Base-by-base conservation (phyloP, 2,113 vertebrate species). In the Plestiodon gilberti region DNA sequence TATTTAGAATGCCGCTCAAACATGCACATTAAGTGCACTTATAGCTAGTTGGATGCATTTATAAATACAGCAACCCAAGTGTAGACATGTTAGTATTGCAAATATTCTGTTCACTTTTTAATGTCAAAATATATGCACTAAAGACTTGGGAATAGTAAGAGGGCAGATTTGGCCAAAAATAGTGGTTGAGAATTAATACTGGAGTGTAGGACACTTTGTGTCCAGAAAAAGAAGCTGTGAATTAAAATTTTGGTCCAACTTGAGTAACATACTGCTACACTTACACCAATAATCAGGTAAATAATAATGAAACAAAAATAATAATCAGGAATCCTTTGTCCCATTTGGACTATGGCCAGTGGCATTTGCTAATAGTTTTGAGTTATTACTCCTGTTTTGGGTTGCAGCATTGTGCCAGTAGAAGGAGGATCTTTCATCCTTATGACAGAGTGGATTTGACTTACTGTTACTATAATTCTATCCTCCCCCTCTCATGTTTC, bases 1-100 rank as follows among this genome's bases (percentile, higher is more conserved):
- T n/a, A 70, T 81, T 48, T 61, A 71, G 48, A 20, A 52, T 84
- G 87, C 88, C 87, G 17, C 33, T 87, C 38, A 89, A 87, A 40
- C 67, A 62, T 89, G 43, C 79, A 14, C 80, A 69, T 77, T 83
- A 79, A 91, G 28, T 7, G 33, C 85, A 17, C 11, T 4, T 83
- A 28, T 84, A 85, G 81, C 59, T 23, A 83, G 59, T 55, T 52
- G 6, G 43, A 65, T 22, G 17, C 30, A 55, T 55, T 82, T 55
- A 52, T 52, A 17, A 52, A 48, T 62, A 20, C 4, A 71, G 28
- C 59, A 4, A 0, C 75, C 6, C 67, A 69, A 64, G 6, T 76
- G 20, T 28, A 67, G 59, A 23, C 40, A 75, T 75, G 35, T 23
- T 89, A 55, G 3, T 38, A 62, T 2, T 9, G 23, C 79, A 90